phyloP scores from a whole-genome alignment of 2,113 vertebrate species.

The Misgurnus anguillicaudatus region DNA sequence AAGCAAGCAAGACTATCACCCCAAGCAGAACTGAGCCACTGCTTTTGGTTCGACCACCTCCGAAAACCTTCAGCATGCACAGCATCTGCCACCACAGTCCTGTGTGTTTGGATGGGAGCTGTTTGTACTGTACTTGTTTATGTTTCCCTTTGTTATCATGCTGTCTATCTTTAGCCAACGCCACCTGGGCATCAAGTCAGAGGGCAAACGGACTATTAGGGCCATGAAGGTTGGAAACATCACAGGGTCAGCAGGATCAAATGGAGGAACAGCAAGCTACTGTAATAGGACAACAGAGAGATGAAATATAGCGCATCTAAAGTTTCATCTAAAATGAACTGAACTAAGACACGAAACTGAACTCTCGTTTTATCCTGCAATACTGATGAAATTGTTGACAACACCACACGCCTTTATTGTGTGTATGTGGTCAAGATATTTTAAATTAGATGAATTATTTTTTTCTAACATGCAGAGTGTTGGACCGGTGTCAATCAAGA shows the following conservation, averaged over 20 bases:
- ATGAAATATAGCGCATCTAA: not conserved
- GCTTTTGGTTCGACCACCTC: not conserved
- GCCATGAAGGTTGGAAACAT: not conserved
- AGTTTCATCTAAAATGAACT: no score
- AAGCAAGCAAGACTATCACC: not conserved
- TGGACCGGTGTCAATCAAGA: no score
- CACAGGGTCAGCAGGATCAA: not conserved
- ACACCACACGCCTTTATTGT: accelerated
- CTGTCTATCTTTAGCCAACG: conserved; percentile 16
- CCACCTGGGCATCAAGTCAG: not conserved
- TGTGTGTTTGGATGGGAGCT: conserved; percentile 26
- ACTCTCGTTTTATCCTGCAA: no score
- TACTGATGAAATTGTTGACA: no score
- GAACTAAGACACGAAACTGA: no score
- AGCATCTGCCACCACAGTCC: conserved; percentile 25
- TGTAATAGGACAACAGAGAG: not conserved
- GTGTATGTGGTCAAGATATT: no score
- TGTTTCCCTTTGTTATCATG: not conserved
- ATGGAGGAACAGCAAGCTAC: conserved; percentile 3
- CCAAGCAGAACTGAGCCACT: conserved; percentile 6
- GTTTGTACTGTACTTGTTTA: not conserved
- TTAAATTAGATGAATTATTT: no score
- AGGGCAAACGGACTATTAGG: conserved; percentile 1
- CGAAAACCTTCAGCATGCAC: conserved; percentile 11
- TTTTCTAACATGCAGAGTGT: no score